Evolutionary conservation across 2,888 invertebrate species (phyloP), one percentile per base, ranked within the genome.

Genomic region (Maniola hyperantus): DNA sequence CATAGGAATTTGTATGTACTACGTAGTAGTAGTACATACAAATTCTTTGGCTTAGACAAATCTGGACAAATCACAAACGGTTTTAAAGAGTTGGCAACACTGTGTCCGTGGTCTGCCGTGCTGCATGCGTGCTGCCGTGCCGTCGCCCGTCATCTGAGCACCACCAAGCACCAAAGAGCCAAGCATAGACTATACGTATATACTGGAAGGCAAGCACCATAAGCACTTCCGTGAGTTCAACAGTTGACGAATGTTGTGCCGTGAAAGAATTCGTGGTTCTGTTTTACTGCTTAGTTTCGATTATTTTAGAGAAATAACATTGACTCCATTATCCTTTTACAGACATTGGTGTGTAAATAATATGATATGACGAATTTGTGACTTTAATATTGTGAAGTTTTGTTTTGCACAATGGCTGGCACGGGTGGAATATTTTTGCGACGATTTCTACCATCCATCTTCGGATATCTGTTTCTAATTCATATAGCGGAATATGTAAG

Each of bases 401-500:
- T 76, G 79, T 81, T 80, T 70, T 70, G 71, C 74, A 80, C 78
- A 78, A 89, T 89, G 88, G 83, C 82, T 75, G 81, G 77, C 73
- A 74, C 74, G 71, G 77, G 74, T 75, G 76, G 73, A 73, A 77
- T 75, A 72, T 74, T 77, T 74, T 74, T 79, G 72, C 79, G 77
- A 75, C 81, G 82, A 81, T 83, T 80, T 81, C 77, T 87, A 75
- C 78, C 78, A 72, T 73, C 78, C 76, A 72, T 85, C 76, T 78
- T 85, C 77, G 83, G 85, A 79, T 87, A 77, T 79, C 80, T 88
- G 70, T 79, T 87, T 71, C 71, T 86, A 71, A 74, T 87, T 74
- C 81, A 81, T 68, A 68, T 87, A 77, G 74, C 79, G 71, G 80
- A 84, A 85, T 80, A 86, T 79, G 88, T 89, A 83, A 88, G 88